phyloP scores from a whole-genome alignment of 2,113 vertebrate species.

The Mobula hypostoma region DNA sequence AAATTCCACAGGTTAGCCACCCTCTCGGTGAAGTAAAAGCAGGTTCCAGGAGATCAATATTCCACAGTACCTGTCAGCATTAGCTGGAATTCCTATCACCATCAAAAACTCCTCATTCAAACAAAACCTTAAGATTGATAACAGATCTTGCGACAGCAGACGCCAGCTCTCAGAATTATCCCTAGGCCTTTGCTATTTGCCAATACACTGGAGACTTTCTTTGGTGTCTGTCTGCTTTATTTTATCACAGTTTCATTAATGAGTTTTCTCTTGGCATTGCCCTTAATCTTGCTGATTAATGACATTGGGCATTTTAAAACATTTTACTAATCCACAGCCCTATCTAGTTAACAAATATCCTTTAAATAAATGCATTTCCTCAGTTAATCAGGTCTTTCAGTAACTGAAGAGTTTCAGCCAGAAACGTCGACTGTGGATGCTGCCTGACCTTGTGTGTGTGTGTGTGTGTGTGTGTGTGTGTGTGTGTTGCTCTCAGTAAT shows the following conservation, averaged over 20 bases:
- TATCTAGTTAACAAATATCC: no score
- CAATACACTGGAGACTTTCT: background rate
- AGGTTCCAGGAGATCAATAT: background rate
- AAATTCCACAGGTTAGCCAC: no score
- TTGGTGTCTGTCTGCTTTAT: no score
- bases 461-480: no score
- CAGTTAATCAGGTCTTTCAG: no score
- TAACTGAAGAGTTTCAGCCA: no score
- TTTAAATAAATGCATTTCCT: no score
- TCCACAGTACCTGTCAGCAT: background rate
- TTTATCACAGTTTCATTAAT: background rate
- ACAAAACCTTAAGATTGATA: background rate
- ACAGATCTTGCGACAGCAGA: background rate
- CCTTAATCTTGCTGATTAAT: background rate
- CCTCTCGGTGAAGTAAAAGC: background rate
- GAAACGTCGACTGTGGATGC: no score
- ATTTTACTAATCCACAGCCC: background rate
- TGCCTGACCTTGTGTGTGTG: no score
- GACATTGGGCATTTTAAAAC: background rate
- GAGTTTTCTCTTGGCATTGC: background rate
- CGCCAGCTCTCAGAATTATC: background rate
- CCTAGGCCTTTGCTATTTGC: background rate
- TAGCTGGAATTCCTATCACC: background rate
- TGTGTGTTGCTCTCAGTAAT: no score
- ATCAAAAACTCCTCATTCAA: background rate